Percentiles rank a stretch among this genome's conserved stretches.
phyloP scores from a whole-genome alignment of 2,888 invertebrate genomes.

The Epistrophella euchroma region DNA sequence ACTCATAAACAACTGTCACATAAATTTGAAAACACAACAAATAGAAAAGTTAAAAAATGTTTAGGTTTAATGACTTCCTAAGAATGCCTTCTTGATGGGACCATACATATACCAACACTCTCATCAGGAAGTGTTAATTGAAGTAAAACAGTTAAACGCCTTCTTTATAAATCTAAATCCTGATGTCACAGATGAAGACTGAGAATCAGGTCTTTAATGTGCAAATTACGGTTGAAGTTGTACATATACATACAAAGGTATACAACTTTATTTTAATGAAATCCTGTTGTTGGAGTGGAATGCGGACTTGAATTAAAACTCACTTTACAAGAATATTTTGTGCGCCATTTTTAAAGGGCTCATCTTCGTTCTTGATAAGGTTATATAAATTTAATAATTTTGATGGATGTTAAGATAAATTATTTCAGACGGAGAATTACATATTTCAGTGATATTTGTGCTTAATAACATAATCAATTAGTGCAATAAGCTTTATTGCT shows the following conservation, averaged over 20 bases:
- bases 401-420: constrained; percentile 2
- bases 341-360: constrained; percentile 11
- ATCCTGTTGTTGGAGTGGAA: constrained; percentile 58
- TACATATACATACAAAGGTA: not conserved
- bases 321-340: constrained; percentile 18
- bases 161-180: constrained; percentile 34
- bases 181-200: constrained; percentile 2
- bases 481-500: not conserved
- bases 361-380: not conserved
- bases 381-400: not conserved
- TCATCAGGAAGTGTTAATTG: constrained; percentile 68
- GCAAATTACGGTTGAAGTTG: constrained; percentile 32
- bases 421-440: not conserved
- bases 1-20: constrained; percentile 28
- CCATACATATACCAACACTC: constrained; percentile 11
- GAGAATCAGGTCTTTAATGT: constrained; percentile 33
- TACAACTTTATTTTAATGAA: not conserved
- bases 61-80: constrained; percentile 29
- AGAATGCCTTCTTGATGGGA: not conserved
- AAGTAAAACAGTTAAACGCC: constrained; percentile 66
- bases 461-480: constrained; percentile 12
- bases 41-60: constrained; percentile 6
- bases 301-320: constrained; percentile 45
- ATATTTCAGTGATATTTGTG: not conserved
- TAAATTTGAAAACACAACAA: constrained; percentile 1